Conservation (phyloP, 2,797 vertebrate genomes). For the Chrosomus eos region DNA sequence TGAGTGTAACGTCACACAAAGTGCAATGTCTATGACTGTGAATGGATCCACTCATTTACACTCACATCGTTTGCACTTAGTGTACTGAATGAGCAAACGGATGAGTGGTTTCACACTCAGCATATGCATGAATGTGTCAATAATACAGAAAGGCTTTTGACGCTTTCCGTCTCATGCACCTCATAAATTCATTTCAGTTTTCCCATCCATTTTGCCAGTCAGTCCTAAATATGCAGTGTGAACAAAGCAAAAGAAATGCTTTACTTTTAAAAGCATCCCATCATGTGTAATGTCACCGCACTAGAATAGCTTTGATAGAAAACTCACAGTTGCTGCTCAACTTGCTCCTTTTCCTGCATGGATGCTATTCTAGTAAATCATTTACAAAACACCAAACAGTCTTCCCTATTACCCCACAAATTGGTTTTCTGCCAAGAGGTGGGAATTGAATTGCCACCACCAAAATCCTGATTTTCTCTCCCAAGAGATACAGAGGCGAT, state of each 20-base stretch:
- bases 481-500: constrained; percentile 28
- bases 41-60: neutral
- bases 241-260: neutral
- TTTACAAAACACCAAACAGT: constrained; percentile 19
- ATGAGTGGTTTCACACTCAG: neutral
- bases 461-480: constrained; percentile 34
- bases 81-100: constrained; percentile 6
- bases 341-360: constrained; percentile 10
- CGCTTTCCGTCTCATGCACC: neutral
- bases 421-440: constrained; percentile 29
- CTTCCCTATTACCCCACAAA: constrained; percentile 31
- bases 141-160: neutral
- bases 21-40: neutral
- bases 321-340: constrained; percentile 1
- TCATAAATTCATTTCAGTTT: neutral
- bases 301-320: neutral
- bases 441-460: constrained; percentile 22
- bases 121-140: constrained; percentile 30
- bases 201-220: neutral
- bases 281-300: neutral
- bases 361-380: constrained; percentile 8
- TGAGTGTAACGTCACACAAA: neutral
- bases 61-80: constrained; percentile 2
- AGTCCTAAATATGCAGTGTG: neutral
- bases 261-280: neutral